Evolutionary conservation across 2,113 vertebrate species (phyloP).

Genomic region (Centropus bengalensis): DNA sequence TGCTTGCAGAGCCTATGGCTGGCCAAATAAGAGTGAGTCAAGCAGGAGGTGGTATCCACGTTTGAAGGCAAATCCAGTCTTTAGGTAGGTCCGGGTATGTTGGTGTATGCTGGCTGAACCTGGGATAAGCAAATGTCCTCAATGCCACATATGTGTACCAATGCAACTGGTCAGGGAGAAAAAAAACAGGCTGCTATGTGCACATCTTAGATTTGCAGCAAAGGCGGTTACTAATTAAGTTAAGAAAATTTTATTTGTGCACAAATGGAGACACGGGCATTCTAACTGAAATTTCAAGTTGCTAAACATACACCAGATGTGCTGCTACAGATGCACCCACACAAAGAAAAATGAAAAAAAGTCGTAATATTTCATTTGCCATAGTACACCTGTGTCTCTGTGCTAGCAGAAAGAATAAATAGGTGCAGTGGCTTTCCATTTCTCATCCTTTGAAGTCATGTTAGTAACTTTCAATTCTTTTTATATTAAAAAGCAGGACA

Average conservation of each 20-base stretch:
- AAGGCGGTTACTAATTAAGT: not conserved
- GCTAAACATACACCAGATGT: not conserved
- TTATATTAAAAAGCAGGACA: not conserved
- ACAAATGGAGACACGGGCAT: not conserved
- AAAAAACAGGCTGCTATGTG: not conserved
- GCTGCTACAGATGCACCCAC: not conserved
- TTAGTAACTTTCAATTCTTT: not conserved
- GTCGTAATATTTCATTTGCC: not conserved
- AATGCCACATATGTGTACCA: not conserved
- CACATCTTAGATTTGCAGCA: not conserved
- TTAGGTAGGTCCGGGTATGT: not conserved
- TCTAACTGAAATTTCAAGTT: not conserved
- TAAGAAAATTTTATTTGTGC: not conserved
- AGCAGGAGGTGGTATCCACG: not conserved
- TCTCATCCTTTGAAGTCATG: not conserved
- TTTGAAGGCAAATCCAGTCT: not conserved
- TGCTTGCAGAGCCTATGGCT: not conserved
- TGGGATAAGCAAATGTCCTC: not conserved
- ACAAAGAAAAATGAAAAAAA: not conserved
- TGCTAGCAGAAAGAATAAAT: not conserved
- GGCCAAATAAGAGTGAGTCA: not conserved
- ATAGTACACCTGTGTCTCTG: not conserved
- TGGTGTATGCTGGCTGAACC: not conserved
- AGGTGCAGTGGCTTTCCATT: not conserved
- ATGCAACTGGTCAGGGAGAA: not conserved